A percentile compares a stretch with the other conserved stretches of the same genome.
phyloP scores from a whole-genome alignment of 2,797 vertebrate genomes.

The Acipenser oxyrinchus region DNA sequence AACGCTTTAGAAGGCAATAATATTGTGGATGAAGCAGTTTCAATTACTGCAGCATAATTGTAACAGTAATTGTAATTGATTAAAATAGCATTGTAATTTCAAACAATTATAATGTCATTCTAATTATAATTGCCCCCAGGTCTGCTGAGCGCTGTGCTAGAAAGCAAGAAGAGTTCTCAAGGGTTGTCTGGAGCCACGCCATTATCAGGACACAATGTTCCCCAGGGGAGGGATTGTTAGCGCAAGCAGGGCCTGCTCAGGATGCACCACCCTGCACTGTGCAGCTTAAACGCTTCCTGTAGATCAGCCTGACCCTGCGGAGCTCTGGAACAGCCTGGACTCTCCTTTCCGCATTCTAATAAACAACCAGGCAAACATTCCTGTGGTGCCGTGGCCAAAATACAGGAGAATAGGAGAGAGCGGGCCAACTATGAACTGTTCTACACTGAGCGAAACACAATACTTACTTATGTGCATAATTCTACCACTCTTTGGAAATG shows the following conservation, averaged over 20 bases:
- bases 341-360: slow-evolving; percentile 5
- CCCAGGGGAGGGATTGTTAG: slow-evolving; percentile 13
- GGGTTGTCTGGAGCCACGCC: neutral
- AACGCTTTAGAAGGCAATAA: no score
- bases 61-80: no score
- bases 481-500: no score
- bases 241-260: slow-evolving; percentile 32
- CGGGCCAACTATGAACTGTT: no score
- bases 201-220: neutral
- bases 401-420: no score
- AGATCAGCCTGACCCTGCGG: neutral
- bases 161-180: no score
- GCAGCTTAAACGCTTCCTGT: slow-evolving; percentile 38
- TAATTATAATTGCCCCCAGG: no score
- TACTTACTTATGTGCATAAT: neutral
- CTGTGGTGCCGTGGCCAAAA: neutral
- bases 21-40: no score
- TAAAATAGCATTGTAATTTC: no score
- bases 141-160: no score
- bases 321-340: neutral
- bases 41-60: no score
- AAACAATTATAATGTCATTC: no score
- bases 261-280: slow-evolving; percentile 39
- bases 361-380: slow-evolving; percentile 1
- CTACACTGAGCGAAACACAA: neutral